Base-by-base conservation (phyloP, 37 sponge, comb jelly and placozoan species). In the Dysidea cf. avara region DNA sequence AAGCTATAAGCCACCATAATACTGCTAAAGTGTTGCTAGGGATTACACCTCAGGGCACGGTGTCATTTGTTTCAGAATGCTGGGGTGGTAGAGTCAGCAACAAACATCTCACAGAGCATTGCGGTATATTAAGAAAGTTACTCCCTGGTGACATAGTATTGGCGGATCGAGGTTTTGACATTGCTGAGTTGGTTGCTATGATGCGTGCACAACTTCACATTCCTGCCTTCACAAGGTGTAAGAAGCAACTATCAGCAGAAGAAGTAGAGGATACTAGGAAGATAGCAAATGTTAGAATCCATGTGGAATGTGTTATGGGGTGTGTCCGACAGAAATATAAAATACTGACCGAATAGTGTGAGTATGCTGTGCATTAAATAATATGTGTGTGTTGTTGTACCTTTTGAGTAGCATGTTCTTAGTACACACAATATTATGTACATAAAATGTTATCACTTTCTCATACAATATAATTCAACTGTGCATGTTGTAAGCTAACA, bases 261-360 rank as follows among this genome's bases (percentile, higher is more conserved):
- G 74, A 81, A 40, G 62, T 90, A 0, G 87, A 90, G 38, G 68
- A 77, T 53, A 86, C 91, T 26, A 22, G 83, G 20, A 54, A 48
- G 1, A 85, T 90, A 14, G 91, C 87, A 11, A 85, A 90, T 81
- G 87, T 90, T n/a, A 36, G 82, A 16, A 90, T 90, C 12, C 91
- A 90, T 54, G 91, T 90, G 0, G 87, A 90, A 74, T n/a, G 83
- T 11, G 79, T 90, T 5, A 90, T 90, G 21, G 87, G 87, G 7
- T 24, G 3, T 31, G 75, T 90, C 2, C 31, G 79, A 33, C 77
- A 82, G 51, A 85, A 80, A 48, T 90, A 80, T 36, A 30, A 64
- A 14, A 73, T 90, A 34, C 55, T 21, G 62, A 88, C 35, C 35
- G 71, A 26, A 78, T 88, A 53, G 69, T 81, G 1, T 21, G 61